Base-by-base conservation (phyloP, 2,888 invertebrate species). In the Creontiades dilutus region DNA sequence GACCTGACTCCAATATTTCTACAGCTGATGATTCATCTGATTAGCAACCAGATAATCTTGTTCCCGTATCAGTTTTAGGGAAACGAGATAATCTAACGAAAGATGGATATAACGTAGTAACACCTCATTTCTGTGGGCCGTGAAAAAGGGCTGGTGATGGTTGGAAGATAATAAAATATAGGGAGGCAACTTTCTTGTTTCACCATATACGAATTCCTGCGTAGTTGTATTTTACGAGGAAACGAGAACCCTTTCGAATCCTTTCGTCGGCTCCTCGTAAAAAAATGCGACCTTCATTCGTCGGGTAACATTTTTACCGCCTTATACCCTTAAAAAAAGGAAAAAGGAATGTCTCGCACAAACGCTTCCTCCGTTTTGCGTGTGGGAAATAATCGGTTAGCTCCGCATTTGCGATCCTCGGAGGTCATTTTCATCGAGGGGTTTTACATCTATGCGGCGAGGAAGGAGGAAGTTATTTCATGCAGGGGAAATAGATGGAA, bases 161-260 rank as follows among this genome's bases (percentile, higher is more conserved):
- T 37, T 7, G 80, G 80, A 46, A 80, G 80, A 28, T 80, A 16
- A 37, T 80, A 28, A 28, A 80, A 80, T 37, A 28, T 16, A n/a
- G n/a, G 27, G 80, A 80, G 52, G 52, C 11, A 52, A 52, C 52
- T 52, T 16, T 14, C 52, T 52, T 52, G 52, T 52, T 52, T 52
- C 52, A 16, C 16, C 52, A 52, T 52, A 52, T 52, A 52, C 52
- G 52, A 16, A 14, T 52, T 52, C 52, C 7, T 7, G 37, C 7
- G 37, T 37, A 37, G 2, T 37, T 37, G 37, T 37, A 37, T 37
- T 37, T 37, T 37, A 37, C 37, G 37, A 37, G 3, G 37, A 37
- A 37, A 37, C 37, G 37, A 37, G 52, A 52, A 52, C 16, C 52
- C 11, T 52, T 37, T 52, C 52, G 52, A 52, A 52, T 52, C 52